These are phyloP conservation scores for Drosophila austrosaltans DNA, from an alignment of 2,888 invertebrate species.

Conservation along the genomic window DNA sequence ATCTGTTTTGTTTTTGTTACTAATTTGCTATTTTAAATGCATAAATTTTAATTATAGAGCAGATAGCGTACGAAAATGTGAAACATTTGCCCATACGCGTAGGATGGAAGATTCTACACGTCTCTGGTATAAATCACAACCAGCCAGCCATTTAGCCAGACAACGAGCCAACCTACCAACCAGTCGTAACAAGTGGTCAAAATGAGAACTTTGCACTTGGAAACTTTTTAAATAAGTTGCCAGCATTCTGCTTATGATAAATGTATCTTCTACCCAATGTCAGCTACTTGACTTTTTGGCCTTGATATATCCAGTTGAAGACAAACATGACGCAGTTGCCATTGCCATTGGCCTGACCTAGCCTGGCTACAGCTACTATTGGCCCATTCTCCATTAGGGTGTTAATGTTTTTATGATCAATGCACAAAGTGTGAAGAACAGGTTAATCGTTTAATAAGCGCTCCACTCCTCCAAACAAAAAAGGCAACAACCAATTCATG, in stretches of 20 bases:
- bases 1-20: conserved; percentile 65
- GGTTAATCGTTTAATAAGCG: conserved; percentile 64
- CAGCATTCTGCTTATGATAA: conserved; percentile 51
- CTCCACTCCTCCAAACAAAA: conserved; percentile 17
- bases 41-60: conserved; percentile 74
- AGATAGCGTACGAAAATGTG: conserved; percentile 36
- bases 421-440: conserved; percentile 66
- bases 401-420: conserved; percentile 70
- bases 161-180: neutral
- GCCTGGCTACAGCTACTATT: neutral
- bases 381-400: conserved; percentile 33
- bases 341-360: neutral
- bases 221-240: conserved; percentile 23
- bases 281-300: conserved; percentile 45
- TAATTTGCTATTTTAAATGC: conserved; percentile 72
- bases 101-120: conserved; percentile 1
- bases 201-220: conserved; percentile 41
- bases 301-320: conserved; percentile 14
- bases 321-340: conserved; percentile 17
- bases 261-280: conserved; percentile 22
- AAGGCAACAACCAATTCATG: conserved; percentile 8
- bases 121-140: conserved; percentile 20
- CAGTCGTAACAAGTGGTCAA: conserved; percentile 46
- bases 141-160: neutral
- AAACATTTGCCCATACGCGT: conserved; percentile 52